These are phyloP conservation scores for Saccopteryx leptura DNA, from an alignment of 2,113 vertebrate species.

Conservation along the genomic window DNA sequence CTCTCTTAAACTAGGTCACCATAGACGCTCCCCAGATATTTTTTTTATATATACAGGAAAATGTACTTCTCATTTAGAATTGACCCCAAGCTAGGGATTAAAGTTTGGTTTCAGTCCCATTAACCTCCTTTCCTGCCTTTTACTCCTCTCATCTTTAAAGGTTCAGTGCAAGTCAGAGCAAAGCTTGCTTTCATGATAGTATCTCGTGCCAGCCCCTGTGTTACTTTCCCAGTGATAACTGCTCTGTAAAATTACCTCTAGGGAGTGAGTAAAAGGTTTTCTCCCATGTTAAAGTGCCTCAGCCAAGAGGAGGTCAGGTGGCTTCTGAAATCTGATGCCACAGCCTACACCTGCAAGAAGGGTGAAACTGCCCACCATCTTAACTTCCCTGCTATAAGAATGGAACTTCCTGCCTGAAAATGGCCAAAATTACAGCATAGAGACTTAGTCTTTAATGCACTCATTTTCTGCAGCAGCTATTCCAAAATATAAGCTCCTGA, in stretches of 20 bases:
- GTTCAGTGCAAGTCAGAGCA: not conserved
- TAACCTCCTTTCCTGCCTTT: not conserved
- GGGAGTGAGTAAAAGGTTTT: conserved; percentile 7
- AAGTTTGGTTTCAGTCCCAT: not conserved
- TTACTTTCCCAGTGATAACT: not conserved
- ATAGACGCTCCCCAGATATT: not conserved
- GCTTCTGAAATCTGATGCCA: conserved; percentile 12
- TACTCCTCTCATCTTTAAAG: not conserved
- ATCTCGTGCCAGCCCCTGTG: not conserved
- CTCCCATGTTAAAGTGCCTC: not conserved
- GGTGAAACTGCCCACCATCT: not conserved
- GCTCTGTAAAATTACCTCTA: not conserved
- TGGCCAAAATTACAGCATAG: not conserved
- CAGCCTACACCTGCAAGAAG: not conserved
- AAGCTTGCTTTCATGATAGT: not conserved
- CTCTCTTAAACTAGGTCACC: not conserved
- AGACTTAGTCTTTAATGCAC: not conserved
- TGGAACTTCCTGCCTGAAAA: not conserved
- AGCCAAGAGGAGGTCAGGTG: not conserved
- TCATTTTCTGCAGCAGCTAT: conserved; percentile 35
- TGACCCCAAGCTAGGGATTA: not conserved
- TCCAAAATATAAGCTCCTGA: conserved; percentile 59
- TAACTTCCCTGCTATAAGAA: not conserved
- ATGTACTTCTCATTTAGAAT: not conserved
- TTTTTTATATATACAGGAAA: not conserved